Conservation (phyloP, 2,113 vertebrate genomes). For the Lycaon pictus region DNA sequence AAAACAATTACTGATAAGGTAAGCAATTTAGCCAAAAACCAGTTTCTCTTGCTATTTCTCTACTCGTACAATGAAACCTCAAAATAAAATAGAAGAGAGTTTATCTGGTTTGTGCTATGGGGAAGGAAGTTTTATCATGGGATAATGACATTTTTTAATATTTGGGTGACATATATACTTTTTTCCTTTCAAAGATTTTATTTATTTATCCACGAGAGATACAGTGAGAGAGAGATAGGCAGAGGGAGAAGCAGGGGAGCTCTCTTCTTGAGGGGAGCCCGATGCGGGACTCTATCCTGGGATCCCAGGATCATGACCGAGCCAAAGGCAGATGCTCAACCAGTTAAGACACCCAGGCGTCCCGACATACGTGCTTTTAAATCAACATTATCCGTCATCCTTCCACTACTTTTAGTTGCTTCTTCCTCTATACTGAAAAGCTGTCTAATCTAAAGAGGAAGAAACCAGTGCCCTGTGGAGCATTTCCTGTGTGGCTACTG, state of each 20-base stretch:
- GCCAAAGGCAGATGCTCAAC: no score
- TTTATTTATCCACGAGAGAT: no score
- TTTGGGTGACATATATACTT: background rate
- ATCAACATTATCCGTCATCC: background rate
- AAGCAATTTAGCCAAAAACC: slow-evolving; percentile 30
- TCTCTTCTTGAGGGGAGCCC: no score
- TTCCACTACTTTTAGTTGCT: slow-evolving; percentile 36
- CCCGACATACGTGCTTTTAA: slow-evolving; percentile 1
- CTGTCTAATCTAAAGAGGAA: slow-evolving; percentile 15
- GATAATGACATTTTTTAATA: background rate
- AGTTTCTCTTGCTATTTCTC: background rate
- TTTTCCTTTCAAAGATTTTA: no score
- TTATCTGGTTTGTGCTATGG: background rate
- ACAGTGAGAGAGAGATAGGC: no score
- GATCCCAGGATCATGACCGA: no score
- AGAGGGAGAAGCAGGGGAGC: no score
- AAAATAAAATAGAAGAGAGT: background rate
- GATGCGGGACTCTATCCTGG: no score
- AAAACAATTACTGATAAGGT: background rate
- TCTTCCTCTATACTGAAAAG: background rate
- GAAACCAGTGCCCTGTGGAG: background rate
- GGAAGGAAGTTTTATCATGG: background rate
- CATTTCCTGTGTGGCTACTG: background rate
- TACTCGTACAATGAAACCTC: background rate
- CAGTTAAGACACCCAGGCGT: no score